A percentile compares a stretch with the other conserved stretches of the same genome.
Evolutionary conservation across 2,113 vertebrate genomes (phyloP).

Genomic region (Barnardius zonarius): DNA sequence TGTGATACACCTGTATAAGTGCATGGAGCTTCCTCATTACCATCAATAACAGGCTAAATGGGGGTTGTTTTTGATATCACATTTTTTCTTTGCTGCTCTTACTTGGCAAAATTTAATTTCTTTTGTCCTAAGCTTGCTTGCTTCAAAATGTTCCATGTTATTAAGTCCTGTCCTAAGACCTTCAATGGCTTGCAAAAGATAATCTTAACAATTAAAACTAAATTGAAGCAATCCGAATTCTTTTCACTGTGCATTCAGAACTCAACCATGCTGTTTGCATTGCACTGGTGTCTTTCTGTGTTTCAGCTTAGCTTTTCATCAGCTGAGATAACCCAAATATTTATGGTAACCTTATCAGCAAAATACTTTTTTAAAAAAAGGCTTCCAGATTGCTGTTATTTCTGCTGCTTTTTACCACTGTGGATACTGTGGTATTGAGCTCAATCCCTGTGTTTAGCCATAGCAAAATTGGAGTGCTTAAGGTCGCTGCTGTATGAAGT

Average conservation of each 20-base stretch:
- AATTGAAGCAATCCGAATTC: background rate
- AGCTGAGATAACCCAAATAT: background rate
- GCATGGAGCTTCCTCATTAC: background rate
- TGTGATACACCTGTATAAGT: background rate
- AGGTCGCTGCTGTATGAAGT: background rate
- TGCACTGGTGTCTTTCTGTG: background rate
- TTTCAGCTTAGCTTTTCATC: background rate
- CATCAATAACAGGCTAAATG: background rate
- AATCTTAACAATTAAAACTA: background rate
- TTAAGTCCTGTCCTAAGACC: background rate
- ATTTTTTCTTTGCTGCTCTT: background rate
- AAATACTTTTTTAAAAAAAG: background rate
- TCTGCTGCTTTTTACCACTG: background rate
- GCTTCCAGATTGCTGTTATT: background rate
- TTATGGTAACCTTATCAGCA: background rate
- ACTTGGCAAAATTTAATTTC: background rate
- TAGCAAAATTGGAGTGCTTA: background rate
- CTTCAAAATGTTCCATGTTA: background rate
- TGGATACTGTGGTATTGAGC: background rate
- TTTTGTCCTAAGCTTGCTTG: background rate
- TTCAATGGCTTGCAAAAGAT: background rate
- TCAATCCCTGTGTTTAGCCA: background rate
- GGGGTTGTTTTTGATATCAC: background rate
- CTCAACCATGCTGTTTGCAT: background rate
- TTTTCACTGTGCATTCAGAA: background rate